A percentile compares a stretch with the other conserved stretches of the same genome.
These are phyloP conservation scores for Theristicus caerulescens DNA, from an alignment of 2,113 vertebrate genomes.

Conservation along the genomic window DNA sequence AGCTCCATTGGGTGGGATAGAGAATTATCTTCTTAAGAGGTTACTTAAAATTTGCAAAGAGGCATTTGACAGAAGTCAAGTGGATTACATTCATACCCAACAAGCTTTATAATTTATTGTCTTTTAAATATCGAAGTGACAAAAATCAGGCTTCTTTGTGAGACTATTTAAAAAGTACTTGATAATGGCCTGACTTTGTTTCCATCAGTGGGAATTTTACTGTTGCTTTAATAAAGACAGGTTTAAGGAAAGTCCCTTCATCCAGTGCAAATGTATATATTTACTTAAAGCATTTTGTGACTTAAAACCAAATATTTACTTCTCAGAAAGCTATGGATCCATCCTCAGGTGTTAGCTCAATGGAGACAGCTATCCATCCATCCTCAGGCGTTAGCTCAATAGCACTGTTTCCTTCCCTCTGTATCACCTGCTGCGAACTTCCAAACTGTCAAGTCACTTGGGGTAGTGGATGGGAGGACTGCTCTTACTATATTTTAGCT, in stretches of 20 bases:
- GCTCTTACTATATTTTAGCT: not conserved
- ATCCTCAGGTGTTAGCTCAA: not conserved
- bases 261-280: not conserved
- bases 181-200: not conserved
- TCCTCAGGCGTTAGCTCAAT: not conserved
- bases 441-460: not conserved
- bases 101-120: not conserved
- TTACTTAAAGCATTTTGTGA: not conserved
- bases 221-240: not conserved
- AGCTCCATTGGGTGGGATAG: not conserved
- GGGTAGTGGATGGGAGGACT: not conserved
- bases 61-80: not conserved
- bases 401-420: not conserved
- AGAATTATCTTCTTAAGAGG: not conserved
- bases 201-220: not conserved
- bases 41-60: not conserved
- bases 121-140: not conserved
- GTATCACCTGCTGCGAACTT: not conserved
- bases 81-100: not conserved
- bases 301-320: not conserved
- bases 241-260: not conserved
- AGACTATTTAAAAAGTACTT: not conserved
- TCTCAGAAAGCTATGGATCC: not conserved
- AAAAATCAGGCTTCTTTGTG: not conserved
- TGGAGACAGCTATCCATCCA: not conserved